Evolutionary conservation across 1,140 invertebrate genomes (phyloP), one percentile per base, ranked within the genome.

Genomic region (Drosophila tsacasi): DNA sequence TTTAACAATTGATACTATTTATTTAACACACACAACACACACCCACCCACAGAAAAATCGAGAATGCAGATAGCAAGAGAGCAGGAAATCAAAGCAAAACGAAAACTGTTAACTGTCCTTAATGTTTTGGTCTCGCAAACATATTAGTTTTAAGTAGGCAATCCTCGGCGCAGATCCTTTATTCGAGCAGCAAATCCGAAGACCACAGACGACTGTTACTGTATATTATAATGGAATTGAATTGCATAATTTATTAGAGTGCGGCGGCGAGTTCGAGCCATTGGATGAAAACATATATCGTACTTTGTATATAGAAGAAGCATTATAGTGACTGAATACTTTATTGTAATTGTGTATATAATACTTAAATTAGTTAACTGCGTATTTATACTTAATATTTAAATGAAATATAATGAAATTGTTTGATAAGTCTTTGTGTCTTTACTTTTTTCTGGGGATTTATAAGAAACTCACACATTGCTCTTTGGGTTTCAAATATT

Each of bases 261-360:
- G 67, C 62, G 72, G 40, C 74, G 61, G 73, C 54, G 73, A 74
- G 60, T 84, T 84, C 65, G 61, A 77, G 71, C 71, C 59, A 75
- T 63, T 78, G 66, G 44, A 81, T 82, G 78, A 63, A 79, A 71
- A 67, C 57, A 52, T 77, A 67, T 77, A 63, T 72, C 35, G 49
- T 76, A 84, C 72, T 85, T 77, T 90, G 82, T 90, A 90, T 83
- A 87, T 85, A 87, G 68, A 78, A 62, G 57, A 74, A 87, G 83
- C 83, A 87, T 87, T 90, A 90, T 90, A 90, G 85, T 90, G 85
- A 90, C 85, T 90, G 85, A 90, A 90, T 90, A 90, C 79, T 66
- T 85, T 85, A 91, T 90, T 90, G 75, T 90, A 90, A 85, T 90
- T 90, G 81, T 90, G 85, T 90, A 90, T 90, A 90, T 90, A 90